Evolutionary conservation across 1,140 invertebrate genomes (phyloP).

Genomic region (Tribolium madens): DNA sequence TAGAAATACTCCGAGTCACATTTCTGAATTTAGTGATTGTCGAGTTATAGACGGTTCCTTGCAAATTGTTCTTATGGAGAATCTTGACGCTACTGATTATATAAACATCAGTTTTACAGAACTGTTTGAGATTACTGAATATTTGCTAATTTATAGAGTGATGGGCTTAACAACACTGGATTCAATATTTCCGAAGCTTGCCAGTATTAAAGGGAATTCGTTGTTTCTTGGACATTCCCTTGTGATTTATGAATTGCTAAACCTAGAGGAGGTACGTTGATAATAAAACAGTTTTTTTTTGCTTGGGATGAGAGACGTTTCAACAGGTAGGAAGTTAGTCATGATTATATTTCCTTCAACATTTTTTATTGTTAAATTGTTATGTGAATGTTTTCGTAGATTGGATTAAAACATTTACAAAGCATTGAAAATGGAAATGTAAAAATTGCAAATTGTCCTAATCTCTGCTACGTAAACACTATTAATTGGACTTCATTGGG

Average conservation of each 20-base stretch:
- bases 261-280: conserved; percentile 56
- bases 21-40: conserved; percentile 57
- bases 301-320: neutral
- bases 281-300: neutral
- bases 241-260: conserved; percentile 82
- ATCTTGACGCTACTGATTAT: conserved; percentile 66
- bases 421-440: conserved; percentile 87
- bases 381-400: conserved; percentile 64
- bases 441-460: conserved; percentile 88
- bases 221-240: conserved; percentile 91
- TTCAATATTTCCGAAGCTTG: conserved; percentile 92
- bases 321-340: neutral
- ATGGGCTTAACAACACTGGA: conserved; percentile 82
- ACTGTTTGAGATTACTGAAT: conserved; percentile 76
- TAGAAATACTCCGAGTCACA: conserved; percentile 51
- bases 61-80: conserved; percentile 73
- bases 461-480: conserved; percentile 90
- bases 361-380: too few species aligned
- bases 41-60: conserved; percentile 72
- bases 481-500: conserved; percentile 90
- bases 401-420: conserved; percentile 86
- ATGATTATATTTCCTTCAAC: too few species aligned
- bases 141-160: conserved; percentile 81
- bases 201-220: conserved; percentile 88
- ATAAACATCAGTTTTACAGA: conserved; percentile 73